These are phyloP conservation scores for Catocala fraxini DNA, from an alignment of 2,888 invertebrate genomes.

Conservation along the genomic window DNA sequence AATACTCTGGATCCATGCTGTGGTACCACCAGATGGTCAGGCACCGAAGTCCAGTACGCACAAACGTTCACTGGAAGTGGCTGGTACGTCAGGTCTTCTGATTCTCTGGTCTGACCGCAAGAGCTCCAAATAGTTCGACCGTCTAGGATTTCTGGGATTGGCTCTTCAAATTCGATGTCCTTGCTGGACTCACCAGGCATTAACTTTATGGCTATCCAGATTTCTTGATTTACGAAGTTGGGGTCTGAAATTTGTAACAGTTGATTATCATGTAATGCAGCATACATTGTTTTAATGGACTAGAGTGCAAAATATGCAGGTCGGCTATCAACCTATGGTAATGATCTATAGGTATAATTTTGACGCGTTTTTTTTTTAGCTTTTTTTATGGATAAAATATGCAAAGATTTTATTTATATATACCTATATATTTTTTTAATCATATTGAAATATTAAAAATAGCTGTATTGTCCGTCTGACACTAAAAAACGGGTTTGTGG, in stretches of 20 bases:
- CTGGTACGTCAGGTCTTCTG: conserved; percentile 76
- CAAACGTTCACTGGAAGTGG: conserved; percentile 74
- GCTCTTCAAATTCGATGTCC: conserved; percentile 74
- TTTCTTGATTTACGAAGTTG: conserved; percentile 77
- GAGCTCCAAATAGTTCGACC: conserved; percentile 73
- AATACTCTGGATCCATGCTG: conserved; percentile 79
- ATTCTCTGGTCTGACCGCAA: conserved; percentile 76
- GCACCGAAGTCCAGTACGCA: conserved; percentile 82
- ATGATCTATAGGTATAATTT: too few species aligned
- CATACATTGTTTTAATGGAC: too few species aligned
- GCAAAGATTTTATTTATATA: too few species aligned
- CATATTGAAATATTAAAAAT: too few species aligned
- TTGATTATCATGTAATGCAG: too few species aligned
- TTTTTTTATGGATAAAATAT: too few species aligned
- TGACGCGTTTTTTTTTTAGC: too few species aligned
- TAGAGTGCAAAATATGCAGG: too few species aligned
- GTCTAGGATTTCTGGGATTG: conserved; percentile 73
- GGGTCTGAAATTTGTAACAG: conserved; percentile 65
- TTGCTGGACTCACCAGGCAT: conserved; percentile 76
- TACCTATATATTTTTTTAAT: too few species aligned
- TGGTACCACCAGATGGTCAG: conserved; percentile 80
- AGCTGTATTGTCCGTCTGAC: too few species aligned
- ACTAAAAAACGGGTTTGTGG: too few species aligned
- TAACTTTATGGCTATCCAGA: conserved; percentile 80
- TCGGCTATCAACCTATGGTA: too few species aligned